phyloP scores from a whole-genome alignment of 35 echinoderm and acorn worm genomes.

The Heliocidaris tuberculata region DNA sequence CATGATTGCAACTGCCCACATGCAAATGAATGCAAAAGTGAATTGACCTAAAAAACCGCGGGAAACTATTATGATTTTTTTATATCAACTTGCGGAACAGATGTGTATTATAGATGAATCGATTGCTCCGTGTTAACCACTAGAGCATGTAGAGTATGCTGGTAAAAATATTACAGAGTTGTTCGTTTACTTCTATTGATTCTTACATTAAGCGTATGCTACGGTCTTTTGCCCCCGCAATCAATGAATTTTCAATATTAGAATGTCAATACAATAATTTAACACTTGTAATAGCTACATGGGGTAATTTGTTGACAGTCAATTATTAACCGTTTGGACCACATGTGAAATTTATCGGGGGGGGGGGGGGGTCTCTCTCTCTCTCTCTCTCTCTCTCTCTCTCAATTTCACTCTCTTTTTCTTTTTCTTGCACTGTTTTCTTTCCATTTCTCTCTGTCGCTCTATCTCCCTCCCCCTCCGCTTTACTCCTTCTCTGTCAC shows the following conservation, averaged over 20 bases:
- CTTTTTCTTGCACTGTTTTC: not conserved
- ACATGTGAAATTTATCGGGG: no score
- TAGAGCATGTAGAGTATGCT: no score
- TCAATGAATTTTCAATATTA: conserved; percentile 8
- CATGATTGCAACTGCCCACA: no score
- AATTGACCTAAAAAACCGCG: not conserved
- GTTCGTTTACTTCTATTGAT: conserved; percentile 5
- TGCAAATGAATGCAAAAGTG: not conserved
- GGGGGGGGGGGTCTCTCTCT: no score
- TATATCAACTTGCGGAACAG: not conserved
- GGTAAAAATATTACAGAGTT: not conserved
- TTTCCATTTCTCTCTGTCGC: not conserved
- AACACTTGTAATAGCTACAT: not conserved
- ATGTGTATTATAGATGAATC: not conserved
- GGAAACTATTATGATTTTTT: not conserved
- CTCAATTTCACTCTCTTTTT: not conserved
- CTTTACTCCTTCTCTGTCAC: not conserved
- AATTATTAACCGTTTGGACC: not conserved
- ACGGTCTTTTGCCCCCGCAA: conserved; percentile 15
- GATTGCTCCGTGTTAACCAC: not conserved
- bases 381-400: no score
- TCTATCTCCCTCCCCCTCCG: not conserved
- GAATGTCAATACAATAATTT: conserved; percentile 6
- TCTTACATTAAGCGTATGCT: conserved; percentile 3
- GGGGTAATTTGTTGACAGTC: not conserved